Evolutionary conservation across 2,113 vertebrate species (phyloP).

Genomic region (Enhydra lutris): DNA sequence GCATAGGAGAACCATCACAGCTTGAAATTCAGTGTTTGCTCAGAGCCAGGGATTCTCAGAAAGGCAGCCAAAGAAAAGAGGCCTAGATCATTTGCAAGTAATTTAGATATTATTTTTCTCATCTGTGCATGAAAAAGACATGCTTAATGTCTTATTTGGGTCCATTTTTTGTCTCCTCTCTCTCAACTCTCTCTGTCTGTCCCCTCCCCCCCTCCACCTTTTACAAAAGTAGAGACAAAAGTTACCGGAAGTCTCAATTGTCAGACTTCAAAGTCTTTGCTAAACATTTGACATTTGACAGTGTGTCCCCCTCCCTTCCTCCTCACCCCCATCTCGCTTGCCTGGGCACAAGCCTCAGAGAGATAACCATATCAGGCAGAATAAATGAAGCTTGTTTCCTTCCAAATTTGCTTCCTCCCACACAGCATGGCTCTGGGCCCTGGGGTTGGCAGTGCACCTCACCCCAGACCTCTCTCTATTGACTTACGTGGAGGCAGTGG

Average conservation of each 20-base stretch:
- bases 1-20: fast-evolving
- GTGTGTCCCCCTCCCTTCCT: background rate
- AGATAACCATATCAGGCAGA: conserved; percentile 67
- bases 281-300: conserved; percentile 66
- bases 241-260: conserved; percentile 60
- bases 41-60: background rate
- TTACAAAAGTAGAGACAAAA: conserved; percentile 45
- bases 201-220: background rate
- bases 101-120: background rate
- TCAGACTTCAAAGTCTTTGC: conserved; percentile 54
- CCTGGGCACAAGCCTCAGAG: conserved; percentile 18
- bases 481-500: background rate
- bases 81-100: background rate
- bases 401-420: conserved; percentile 63
- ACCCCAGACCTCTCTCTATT: background rate
- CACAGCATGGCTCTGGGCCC: background rate
- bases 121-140: conserved; percentile 9
- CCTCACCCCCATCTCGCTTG: background rate
- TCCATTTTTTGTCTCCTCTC: background rate
- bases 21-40: background rate
- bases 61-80: background rate
- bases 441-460: background rate
- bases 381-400: conserved; percentile 66
- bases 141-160: background rate
- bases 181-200: background rate